These are phyloP conservation scores for Rhagoletis pomonella DNA, from an alignment of 1,140 invertebrate genomes.

Conservation along the genomic window DNA sequence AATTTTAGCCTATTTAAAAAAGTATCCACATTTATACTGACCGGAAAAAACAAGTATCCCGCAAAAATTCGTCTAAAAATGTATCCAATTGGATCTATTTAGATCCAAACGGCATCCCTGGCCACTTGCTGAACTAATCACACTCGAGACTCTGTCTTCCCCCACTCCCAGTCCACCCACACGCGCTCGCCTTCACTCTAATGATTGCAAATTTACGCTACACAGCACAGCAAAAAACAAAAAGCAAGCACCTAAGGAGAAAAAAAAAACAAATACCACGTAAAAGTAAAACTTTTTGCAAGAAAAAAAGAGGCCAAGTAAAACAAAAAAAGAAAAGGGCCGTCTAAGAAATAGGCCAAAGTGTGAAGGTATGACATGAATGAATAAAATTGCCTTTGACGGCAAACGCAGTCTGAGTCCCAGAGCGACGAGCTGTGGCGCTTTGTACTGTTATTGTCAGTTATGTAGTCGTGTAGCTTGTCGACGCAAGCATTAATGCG, in stretches of 20 bases:
- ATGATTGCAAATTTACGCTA: conserved; percentile 30
- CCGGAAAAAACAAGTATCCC: too few species aligned
- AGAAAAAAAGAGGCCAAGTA: neutral
- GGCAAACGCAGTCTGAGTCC: neutral
- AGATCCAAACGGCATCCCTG: neutral
- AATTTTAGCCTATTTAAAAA: too few species aligned
- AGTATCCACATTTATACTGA: too few species aligned
- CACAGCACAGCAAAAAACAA: conserved; percentile 7
- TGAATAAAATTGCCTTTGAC: conserved; percentile 47
- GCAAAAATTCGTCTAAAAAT: too few species aligned
- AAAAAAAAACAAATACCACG: neutral
- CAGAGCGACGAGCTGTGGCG: neutral
- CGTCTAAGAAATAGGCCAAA: conserved; percentile 32
- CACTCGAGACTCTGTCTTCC: neutral
- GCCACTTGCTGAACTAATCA: neutral
- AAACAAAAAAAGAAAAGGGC: neutral
- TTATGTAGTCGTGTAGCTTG: neutral
- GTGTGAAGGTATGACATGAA: conserved; percentile 37
- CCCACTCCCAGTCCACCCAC: neutral
- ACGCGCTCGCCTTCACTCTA: neutral
- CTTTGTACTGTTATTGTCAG: neutral
- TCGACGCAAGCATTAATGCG: conserved; percentile 5
- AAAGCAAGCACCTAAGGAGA: neutral
- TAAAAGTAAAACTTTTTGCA: conserved; percentile 2
- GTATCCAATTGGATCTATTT: too few species aligned